phyloP scores from a whole-genome alignment of 2,113 vertebrate genomes.

The Mirza zaza region DNA sequence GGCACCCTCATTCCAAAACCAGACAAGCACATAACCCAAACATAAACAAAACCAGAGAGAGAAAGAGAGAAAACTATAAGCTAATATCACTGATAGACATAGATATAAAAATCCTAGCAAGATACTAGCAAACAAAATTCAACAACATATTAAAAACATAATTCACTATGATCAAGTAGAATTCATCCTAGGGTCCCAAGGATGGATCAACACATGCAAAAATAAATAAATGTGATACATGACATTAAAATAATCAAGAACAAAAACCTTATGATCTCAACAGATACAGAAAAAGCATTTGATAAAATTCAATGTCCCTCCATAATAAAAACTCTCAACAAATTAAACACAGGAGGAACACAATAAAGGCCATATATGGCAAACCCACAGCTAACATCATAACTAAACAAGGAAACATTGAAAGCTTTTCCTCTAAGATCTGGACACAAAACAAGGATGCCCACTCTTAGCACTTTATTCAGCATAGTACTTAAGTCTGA shows the following conservation, averaged over 20 bases:
- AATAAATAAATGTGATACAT: no score
- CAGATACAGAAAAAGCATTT: no score
- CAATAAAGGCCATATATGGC: neutral
- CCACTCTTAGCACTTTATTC: neutral
- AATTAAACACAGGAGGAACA: neutral
- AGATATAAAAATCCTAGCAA: neutral
- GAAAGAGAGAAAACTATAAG: neutral
- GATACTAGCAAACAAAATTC: neutral
- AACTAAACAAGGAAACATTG: neutral
- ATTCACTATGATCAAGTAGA: neutral
- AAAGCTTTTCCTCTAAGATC: neutral
- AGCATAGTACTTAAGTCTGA: neutral
- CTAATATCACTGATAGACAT: neutral
- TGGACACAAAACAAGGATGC: neutral
- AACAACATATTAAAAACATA: neutral
- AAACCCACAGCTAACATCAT: neutral
- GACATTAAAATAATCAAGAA: no score
- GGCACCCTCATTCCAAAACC: neutral
- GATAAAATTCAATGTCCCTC: no score
- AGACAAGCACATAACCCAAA: neutral
- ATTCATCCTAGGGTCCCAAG: no score
- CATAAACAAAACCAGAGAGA: neutral
- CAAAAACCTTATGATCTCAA: no score
- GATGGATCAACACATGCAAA: no score
- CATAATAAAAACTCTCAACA: no score